Evolutionary conservation across 2,113 vertebrate species (phyloP).

Genomic region (Marcusenius ussheri): DNA sequence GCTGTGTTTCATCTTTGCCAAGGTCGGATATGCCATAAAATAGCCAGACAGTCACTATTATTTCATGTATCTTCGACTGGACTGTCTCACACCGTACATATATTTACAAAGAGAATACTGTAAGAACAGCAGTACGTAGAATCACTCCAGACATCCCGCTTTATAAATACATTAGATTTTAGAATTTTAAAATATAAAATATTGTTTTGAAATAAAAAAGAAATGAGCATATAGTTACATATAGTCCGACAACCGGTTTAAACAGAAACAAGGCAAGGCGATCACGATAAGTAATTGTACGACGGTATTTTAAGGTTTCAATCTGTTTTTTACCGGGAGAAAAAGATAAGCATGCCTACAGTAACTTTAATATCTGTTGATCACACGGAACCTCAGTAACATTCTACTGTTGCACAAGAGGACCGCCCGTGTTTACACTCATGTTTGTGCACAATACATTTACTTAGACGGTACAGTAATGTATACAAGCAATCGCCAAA

Average conservation of each 20-base stretch:
- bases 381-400: not conserved
- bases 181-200: not conserved
- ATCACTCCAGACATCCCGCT: not conserved
- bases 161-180: not conserved
- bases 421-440: not conserved
- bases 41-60: not conserved
- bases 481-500: not conserved
- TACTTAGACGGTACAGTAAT: not conserved
- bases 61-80: not conserved
- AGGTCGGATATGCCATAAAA: not conserved
- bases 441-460: not conserved
- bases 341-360: not conserved
- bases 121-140: not conserved
- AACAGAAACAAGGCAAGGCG: not conserved
- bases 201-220: not conserved
- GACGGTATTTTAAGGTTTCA: not conserved
- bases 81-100: not conserved
- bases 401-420: not conserved
- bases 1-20: not conserved
- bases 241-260: not conserved
- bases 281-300: not conserved
- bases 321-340: not conserved
- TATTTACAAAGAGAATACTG: not conserved
- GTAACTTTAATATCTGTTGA: not conserved
- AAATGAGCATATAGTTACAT: not conserved